phyloP scores from a whole-genome alignment of 2,888 invertebrate genomes.

The Eremobia ochroleuca region DNA sequence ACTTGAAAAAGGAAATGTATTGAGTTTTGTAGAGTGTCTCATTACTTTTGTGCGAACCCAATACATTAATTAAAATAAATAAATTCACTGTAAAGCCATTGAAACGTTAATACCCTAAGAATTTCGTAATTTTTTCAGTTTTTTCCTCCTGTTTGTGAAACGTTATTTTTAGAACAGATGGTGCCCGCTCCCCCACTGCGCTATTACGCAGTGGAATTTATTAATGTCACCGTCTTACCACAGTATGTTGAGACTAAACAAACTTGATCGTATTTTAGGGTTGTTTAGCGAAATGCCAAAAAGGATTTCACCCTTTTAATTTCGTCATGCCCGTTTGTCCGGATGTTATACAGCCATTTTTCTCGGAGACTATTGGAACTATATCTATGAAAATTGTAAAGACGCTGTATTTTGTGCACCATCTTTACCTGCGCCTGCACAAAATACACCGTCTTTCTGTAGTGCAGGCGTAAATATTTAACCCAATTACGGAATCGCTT shows the following conservation, averaged over 20 bases:
- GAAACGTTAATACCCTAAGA: neutral
- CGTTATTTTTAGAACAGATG: slow-evolving; percentile 33
- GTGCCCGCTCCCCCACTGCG: slow-evolving; percentile 26
- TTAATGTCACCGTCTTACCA: neutral
- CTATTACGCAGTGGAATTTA: neutral
- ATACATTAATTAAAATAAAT: too few species aligned
- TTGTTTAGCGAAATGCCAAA: neutral
- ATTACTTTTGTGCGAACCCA: too few species aligned
- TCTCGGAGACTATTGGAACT: neutral
- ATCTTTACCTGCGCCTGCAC: too few species aligned
- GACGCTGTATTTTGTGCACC: neutral
- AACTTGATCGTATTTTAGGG: neutral
- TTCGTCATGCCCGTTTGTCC: neutral
- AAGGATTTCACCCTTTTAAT: neutral
- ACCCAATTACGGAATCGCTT: neutral
- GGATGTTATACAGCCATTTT: neutral
- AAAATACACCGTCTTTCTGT: neutral
- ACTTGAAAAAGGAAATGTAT: too few species aligned
- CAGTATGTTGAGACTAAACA: neutral
- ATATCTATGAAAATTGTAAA: neutral
- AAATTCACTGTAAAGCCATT: neutral
- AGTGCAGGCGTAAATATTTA: neutral
- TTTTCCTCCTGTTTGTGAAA: neutral
- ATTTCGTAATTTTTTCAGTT: neutral
- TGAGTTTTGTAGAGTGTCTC: too few species aligned